Evolutionary conservation across 2,797 vertebrate species (phyloP).

Genomic region (Calcarius lapponicus): DNA sequence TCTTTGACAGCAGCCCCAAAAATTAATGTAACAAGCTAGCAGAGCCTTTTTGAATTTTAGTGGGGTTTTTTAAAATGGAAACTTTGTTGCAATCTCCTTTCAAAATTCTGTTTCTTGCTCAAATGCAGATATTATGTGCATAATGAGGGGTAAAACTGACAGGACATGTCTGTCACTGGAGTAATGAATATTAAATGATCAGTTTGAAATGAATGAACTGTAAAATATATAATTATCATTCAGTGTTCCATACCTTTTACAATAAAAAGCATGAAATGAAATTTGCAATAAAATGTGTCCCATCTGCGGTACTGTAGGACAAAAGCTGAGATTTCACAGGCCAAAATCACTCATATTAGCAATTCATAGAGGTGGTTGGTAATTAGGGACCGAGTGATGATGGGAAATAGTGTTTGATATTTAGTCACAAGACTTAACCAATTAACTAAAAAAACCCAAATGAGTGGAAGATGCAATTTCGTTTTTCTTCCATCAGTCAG

Average conservation of each 20-base stretch:
- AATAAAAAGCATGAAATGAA: constrained; percentile 71
- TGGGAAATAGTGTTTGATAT: constrained; percentile 35
- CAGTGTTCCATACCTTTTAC: constrained; percentile 58
- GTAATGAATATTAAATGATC: constrained; percentile 62
- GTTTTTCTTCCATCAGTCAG: neutral
- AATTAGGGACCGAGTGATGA: constrained; percentile 32
- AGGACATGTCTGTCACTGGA: constrained; percentile 55
- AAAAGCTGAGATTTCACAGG: constrained; percentile 44
- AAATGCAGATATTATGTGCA: constrained; percentile 3
- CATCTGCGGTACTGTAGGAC: constrained; percentile 46
- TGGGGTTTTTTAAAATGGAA: neutral
- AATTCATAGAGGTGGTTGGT: constrained; percentile 13
- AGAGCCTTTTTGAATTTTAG: neutral
- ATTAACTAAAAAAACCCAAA: neutral
- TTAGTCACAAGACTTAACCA: neutral
- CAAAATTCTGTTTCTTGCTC: neutral
- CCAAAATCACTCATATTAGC: constrained; percentile 52
- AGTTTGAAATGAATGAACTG: constrained; percentile 68
- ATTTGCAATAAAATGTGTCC: constrained; percentile 61
- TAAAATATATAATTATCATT: constrained; percentile 73
- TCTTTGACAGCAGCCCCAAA: neutral
- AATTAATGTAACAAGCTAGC: neutral
- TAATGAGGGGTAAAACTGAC: constrained; percentile 54
- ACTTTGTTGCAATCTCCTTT: neutral
- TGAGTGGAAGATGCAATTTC: neutral